Evolutionary conservation across 1,140 invertebrate species (phyloP), one percentile per base, ranked within the genome.

Genomic region (Euglossa dilemma): DNA sequence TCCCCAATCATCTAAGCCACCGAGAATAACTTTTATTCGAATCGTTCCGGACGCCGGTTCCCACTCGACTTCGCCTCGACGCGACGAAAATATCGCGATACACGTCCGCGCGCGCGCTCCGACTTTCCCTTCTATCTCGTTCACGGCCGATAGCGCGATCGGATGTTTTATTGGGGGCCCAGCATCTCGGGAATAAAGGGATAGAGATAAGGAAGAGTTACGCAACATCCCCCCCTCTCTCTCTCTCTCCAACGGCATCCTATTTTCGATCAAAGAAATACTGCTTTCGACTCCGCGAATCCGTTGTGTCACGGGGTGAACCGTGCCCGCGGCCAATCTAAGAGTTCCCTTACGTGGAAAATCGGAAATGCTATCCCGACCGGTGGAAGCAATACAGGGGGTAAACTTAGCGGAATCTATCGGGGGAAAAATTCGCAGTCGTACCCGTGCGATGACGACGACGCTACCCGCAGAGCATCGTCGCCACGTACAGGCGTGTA

Each of bases 161-260:
- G 70, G 11, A 20, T 54, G 47, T 72, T 72, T n/a, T 72, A 54
- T 54, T 20, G 25, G 9, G 9, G 18, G 14, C 11, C 25, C 4
- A 43, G 25, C 45, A 11, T 54, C 67, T 20, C 16, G 6, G 5
- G 50, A 23, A 71, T 71, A 36, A 8, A 43, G 23, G 47, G 50
- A 69, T 69, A 66, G n/a, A 25, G 72, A 75, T 75, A 67, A 70
- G 63, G n/a, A 28, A 69, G 52, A 70, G 43, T 78, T 28, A 57
- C 61, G 43, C 4, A 18, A 18, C 11, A 6, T 25, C 18, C 4
- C 1, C 36, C 20, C 23, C 18, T 28, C 52, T 54, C 20, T 28
- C 18, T 28, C 52, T 54, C 20, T 28, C 14, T 36, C 28, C 14
- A 12, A 1, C 8, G 36, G 45, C 20, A 6, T 25, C 36, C 69